A percentile compares a stretch with the other conserved stretches of the same genome.
phyloP scores from a whole-genome alignment of 2,888 invertebrate species.

The Copidosoma aretas region DNA sequence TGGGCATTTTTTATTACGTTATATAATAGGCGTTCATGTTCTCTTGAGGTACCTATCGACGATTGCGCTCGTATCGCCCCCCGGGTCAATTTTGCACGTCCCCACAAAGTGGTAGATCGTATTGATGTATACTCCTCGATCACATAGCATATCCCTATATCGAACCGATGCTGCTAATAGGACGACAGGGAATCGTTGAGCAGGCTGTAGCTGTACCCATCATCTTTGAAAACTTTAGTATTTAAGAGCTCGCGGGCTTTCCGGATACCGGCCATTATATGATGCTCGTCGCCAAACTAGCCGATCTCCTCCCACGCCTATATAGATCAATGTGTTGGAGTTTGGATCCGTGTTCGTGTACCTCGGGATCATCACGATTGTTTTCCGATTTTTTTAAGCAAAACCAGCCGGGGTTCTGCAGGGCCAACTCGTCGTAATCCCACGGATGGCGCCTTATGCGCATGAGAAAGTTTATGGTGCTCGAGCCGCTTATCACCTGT shows the following conservation, averaged over 20 bases:
- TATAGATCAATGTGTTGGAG: neutral
- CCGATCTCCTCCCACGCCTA: constrained; percentile 22
- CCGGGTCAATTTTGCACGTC: constrained; percentile 75
- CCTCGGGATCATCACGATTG: constrained; percentile 11
- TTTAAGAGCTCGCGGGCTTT: neutral
- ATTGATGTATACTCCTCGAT: constrained; percentile 65
- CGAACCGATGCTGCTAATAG: constrained; percentile 63
- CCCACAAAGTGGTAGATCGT: constrained; percentile 70
- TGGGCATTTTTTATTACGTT: constrained; percentile 62
- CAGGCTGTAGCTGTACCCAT: constrained; percentile 65
- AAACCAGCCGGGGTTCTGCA: constrained; percentile 63
- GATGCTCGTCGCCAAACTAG: neutral
- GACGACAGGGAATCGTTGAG: constrained; percentile 65
- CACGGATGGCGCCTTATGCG: constrained; percentile 66
- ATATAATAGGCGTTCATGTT: constrained; percentile 72
- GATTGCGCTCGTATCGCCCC: constrained; percentile 67
- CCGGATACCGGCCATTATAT: neutral
- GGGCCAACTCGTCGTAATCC: constrained; percentile 68
- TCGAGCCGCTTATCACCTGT: constrained; percentile 67
- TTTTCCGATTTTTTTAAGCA: constrained; percentile 65
- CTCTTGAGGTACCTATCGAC: constrained; percentile 71
- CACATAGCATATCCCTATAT: constrained; percentile 69
- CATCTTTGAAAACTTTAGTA: constrained; percentile 50
- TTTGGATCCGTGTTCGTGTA: constrained; percentile 9
- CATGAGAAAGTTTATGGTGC: constrained; percentile 69